Evolutionary conservation across 2,888 invertebrate genomes (phyloP), one percentile per base, ranked within the genome.

Genomic region (Rhagium mordax): DNA sequence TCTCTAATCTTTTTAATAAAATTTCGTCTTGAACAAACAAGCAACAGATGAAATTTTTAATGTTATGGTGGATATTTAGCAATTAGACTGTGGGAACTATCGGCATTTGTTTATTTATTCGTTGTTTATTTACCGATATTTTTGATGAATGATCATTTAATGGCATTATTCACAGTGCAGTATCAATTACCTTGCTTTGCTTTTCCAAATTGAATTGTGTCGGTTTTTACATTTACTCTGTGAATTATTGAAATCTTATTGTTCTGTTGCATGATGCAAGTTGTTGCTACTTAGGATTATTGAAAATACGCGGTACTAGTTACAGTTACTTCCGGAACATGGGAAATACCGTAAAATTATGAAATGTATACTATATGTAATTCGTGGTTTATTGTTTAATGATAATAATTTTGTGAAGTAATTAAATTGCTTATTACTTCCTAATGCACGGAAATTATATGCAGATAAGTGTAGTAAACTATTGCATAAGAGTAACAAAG

Each of bases 51-150:
- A 41, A n/a, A 41, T 24, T 24, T 55, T 55, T n/a, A 51, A 51
- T 13, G 20, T 55, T 55, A 10, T 55, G n/a, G 5, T 55, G 21
- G 55, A 15, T 24, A 55, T 55, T 55, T 24, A 24, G 55, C 24
- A 55, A 55, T 55, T 55, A 55, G 55, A 24, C 55, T 55, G 55
- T 55, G 55, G 24, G 55, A 55, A 55, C 20, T 41, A 41, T 41
- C n/a, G 41, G 41, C n/a, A 41, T 41, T 41, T 41, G 41, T 41
- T 41, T 41, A n/a, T 41, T 41, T n/a, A 41, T 41, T n/a, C 24
- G 13, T 41, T 41, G n/a, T 41, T 41, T 41, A 41, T 41, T n/a
- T 41, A 41, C 41, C 41, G 41, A 13, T 41, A 41, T 41, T n/a
- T 41, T 41, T 41, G 41, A 41, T 41, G 41, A 41, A 24, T 24